Evolutionary conservation across 2,113 vertebrate species (phyloP), one percentile per base, ranked within the genome.

Genomic region (Myiagra hebetior): DNA sequence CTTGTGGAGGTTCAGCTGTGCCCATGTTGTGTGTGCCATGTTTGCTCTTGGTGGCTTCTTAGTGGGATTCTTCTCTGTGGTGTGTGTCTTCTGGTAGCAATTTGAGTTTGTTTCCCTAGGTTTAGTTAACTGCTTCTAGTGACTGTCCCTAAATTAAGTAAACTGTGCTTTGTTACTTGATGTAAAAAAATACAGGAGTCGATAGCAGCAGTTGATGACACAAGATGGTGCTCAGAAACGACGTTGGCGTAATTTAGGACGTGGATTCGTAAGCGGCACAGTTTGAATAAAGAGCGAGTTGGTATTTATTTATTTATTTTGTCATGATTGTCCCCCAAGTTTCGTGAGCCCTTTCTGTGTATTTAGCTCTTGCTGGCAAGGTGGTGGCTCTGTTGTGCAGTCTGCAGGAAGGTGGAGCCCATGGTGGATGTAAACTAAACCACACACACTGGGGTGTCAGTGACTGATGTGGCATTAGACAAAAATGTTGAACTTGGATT

Each of bases 131-230:
- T 93, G 65, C 94, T 53, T 89, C n/a, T 92, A 97, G 97, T 98
- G 97, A 96, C 85, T 97, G 96, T 96, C 96, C 96, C 92, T 95
- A 96, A 97, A 91, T 95, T 44, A 97, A 97, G 97, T 98, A 95
- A 98, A 98, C 96, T 97, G 95, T 97, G 93, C 96, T 97, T 98
- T 98, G 92, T 98, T 98, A 98, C 97, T 94, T 98, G 97, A 97
- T 98, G 93, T 97, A 98, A 98, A 98, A 98, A 97, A 98, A 97
- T 97, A 96, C 98, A 98, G 97, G 98, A 98, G 97, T 98, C 90
- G 62, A 88, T 98, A 98, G 98, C 97, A 97, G 98, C 97, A 98
- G 96, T 98, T 98, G 97, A 87, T 98, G 98, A 96, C 97, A 97
- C 91, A 73, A 89, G 97, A 97, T 97, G 97, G 97, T 97, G 83